phyloP scores from a whole-genome alignment of 2,113 vertebrate species.

The Lipophrys pholis region DNA sequence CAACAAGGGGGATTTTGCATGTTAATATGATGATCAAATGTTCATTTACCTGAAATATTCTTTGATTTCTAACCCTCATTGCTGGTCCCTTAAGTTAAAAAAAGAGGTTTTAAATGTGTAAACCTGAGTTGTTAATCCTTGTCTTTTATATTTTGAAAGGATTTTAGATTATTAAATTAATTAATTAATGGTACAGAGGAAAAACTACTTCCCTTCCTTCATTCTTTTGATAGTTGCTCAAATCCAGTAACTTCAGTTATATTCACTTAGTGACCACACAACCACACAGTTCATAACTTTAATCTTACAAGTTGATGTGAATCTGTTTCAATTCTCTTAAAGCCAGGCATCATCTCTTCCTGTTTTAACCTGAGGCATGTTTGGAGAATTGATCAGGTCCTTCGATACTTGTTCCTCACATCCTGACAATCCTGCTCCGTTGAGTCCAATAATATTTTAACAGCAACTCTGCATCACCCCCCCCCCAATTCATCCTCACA shows the following conservation, averaged over 20 bases:
- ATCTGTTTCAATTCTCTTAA: no score
- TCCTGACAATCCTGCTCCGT: neutral
- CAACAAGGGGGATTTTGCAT: conserved; percentile 6
- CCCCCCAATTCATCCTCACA: no score
- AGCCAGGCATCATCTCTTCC: neutral
- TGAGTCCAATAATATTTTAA: neutral
- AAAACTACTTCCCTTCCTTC: neutral
- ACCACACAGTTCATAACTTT: neutral
- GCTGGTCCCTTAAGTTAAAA: neutral
- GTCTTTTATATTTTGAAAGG: no score
- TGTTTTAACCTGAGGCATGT: neutral
- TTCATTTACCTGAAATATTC: conserved; percentile 1
- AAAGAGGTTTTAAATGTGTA: neutral
- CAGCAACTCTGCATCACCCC: no score
- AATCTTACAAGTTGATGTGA: neutral
- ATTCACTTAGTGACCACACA: neutral
- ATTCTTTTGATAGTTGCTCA: neutral
- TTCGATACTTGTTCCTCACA: no score
- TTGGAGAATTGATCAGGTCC: no score
- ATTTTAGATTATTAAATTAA: neutral
- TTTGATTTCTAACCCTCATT: neutral
- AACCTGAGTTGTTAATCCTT: neutral
- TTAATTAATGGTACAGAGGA: neutral
- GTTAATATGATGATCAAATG: neutral
- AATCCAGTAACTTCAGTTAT: neutral